These are phyloP conservation scores for Chelidonichthys spinosus DNA, from an alignment of 2,797 vertebrate genomes.

Conservation along the genomic window DNA sequence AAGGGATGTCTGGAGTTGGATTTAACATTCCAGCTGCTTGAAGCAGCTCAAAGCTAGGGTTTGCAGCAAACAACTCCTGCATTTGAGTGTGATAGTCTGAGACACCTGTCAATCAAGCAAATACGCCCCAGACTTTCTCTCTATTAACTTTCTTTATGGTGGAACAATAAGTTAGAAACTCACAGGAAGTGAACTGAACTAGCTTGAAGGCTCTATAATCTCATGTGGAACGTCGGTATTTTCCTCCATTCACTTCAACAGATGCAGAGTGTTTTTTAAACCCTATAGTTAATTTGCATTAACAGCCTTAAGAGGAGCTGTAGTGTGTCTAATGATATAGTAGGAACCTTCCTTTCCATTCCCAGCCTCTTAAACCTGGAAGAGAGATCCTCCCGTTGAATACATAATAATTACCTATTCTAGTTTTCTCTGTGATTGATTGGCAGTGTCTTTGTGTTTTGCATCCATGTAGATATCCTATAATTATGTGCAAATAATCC, in stretches of 20 bases:
- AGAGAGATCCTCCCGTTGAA: conserved; percentile 13
- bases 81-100: conserved; percentile 44
- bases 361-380: conserved; percentile 5
- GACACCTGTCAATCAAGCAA: conserved; percentile 62
- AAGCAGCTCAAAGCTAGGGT: conserved; percentile 35
- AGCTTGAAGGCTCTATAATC: neutral
- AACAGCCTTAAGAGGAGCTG: conserved; percentile 10
- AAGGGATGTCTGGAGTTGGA: neutral
- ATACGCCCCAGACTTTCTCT: conserved; percentile 13
- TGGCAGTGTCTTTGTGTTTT: conserved; percentile 14
- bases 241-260: conserved; percentile 9
- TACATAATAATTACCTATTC: conserved; percentile 2
- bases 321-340: conserved; percentile 19
- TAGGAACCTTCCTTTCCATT: conserved; percentile 5
- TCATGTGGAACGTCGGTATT: neutral
- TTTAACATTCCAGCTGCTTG: conserved; percentile 42
- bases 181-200: neutral
- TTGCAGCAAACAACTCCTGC: conserved; percentile 14
- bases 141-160: conserved; percentile 24
- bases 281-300: neutral
- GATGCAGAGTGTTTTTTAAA: neutral
- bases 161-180: conserved; percentile 16
- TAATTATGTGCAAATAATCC: neutral
- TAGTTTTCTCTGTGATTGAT: neutral
- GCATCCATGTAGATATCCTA: no score